phyloP scores from a whole-genome alignment of 1,140 invertebrate genomes.

The Platyscapa corneri region DNA sequence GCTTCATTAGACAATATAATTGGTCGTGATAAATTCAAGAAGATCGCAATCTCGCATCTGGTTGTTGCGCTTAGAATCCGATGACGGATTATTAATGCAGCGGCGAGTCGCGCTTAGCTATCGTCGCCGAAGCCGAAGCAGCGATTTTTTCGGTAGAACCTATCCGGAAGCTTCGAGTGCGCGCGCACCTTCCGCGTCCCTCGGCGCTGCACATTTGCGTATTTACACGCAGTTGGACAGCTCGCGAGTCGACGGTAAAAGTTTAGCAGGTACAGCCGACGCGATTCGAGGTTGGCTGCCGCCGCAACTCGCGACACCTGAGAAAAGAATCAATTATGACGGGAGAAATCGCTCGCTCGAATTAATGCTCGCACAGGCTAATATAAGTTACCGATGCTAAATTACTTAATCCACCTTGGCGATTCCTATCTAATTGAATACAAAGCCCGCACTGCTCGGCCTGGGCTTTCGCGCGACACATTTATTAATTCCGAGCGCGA shows the following conservation, averaged over 20 bases:
- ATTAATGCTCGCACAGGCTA: not conserved
- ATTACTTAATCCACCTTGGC: not conserved
- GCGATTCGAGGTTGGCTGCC: no score
- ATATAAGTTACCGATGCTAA: constrained; percentile 7
- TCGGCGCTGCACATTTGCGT: not conserved
- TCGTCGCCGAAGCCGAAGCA: no score
- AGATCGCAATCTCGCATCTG: not conserved
- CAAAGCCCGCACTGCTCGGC: not conserved
- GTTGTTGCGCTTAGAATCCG: not conserved
- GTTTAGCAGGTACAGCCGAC: no score
- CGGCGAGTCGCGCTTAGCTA: no score
- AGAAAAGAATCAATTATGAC: constrained; percentile 13
- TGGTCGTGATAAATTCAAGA: not conserved
- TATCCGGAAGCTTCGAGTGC: no score
- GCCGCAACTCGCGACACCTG: no score
- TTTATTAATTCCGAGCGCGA: not conserved
- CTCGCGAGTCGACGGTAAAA: no score
- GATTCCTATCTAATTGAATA: constrained; percentile 3
- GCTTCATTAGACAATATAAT: not conserved
- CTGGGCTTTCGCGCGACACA: not conserved
- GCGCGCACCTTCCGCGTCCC: no score
- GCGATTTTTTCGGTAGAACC: no score
- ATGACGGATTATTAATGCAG: not conserved
- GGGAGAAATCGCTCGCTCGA: not conserved
- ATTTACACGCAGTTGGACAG: no score